phyloP scores from a whole-genome alignment of 2,888 invertebrate genomes.

The Eupithecia inturbata region DNA sequence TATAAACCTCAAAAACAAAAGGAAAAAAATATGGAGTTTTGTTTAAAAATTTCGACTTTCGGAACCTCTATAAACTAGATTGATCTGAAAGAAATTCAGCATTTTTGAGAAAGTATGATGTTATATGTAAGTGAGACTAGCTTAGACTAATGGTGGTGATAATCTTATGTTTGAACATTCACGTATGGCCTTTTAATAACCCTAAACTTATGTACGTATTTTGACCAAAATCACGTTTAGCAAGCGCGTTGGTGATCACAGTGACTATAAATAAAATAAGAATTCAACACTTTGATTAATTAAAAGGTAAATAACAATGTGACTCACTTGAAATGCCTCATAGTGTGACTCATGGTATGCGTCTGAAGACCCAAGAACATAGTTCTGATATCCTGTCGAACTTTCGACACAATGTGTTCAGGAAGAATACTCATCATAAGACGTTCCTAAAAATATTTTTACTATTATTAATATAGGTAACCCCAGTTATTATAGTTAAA shows the following conservation, averaged over 20 bases:
- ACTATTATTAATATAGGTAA: no score
- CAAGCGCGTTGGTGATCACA: no score
- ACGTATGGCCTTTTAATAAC: neutral
- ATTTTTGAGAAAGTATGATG: neutral
- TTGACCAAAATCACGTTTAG: neutral
- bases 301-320: neutral
- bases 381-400: conserved; percentile 83
- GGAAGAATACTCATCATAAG: conserved; percentile 94
- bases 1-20: neutral
- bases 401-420: conserved; percentile 89
- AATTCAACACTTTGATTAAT: no score
- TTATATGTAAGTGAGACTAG: neutral
- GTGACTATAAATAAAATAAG: no score
- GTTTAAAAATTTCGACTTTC: neutral
- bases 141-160: neutral
- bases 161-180: neutral
- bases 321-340: conserved; percentile 75
- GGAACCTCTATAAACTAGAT: neutral
- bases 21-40: neutral
- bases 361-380: conserved; percentile 83
- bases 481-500: no score
- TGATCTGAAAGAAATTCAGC: no score
- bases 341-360: conserved; percentile 64
- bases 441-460: conserved; percentile 91
- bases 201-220: neutral